A percentile compares a stretch with the other conserved stretches of the same genome.
Conservation (phyloP, 2,797 vertebrate genomes). For the Mormyrus proboscirostris region DNA sequence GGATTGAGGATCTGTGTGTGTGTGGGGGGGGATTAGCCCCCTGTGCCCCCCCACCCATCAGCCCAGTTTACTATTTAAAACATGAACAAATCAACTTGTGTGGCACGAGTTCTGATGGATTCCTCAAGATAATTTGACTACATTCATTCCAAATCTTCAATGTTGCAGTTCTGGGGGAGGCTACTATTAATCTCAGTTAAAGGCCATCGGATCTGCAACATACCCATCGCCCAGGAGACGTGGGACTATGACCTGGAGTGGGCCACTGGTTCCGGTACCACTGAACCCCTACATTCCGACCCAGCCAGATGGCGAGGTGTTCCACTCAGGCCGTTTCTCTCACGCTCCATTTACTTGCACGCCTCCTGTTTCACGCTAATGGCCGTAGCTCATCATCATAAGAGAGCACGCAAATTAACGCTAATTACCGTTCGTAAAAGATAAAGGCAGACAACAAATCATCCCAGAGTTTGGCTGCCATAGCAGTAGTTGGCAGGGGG, state of each 20-base stretch:
- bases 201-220: not conserved
- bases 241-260: not conserved
- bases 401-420: slow-evolving; percentile 36
- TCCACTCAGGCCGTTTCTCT: not conserved
- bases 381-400: slow-evolving; percentile 29
- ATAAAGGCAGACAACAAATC: slow-evolving; percentile 17
- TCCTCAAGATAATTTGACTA: not conserved
- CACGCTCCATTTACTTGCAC: not conserved
- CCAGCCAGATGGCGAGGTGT: not conserved
- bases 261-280: not conserved
- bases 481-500: not conserved
- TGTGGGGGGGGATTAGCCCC: not conserved
- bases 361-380: slow-evolving; percentile 3
- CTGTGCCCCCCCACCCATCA: not conserved
- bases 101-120: not conserved
- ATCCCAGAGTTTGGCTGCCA: not conserved
- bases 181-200: not conserved
- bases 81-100: not conserved
- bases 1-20: not conserved
- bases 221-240: not conserved
- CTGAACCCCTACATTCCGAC: too few relatives aligned
- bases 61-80: not conserved
- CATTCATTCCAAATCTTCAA: not conserved
- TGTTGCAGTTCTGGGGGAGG: not conserved
- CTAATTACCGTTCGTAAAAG: slow-evolving; percentile 27